phyloP scores from a whole-genome alignment of 2,888 invertebrate genomes.

The Tenodera sinensis region DNA sequence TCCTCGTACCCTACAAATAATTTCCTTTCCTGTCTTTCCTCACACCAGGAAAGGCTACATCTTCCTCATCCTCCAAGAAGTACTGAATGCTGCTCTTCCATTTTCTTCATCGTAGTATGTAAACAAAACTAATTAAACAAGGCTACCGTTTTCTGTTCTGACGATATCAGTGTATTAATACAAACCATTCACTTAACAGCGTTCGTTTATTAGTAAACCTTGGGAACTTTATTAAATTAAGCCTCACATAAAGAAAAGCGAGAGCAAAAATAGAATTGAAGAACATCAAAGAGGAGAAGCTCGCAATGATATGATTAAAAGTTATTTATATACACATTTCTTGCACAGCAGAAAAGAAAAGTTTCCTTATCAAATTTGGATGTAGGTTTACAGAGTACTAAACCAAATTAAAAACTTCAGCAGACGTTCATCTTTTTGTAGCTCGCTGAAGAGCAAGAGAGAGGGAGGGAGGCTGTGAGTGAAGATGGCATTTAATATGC shows the following conservation, averaged over 20 bases:
- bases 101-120: not conserved
- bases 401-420: not conserved
- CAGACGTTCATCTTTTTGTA: not conserved
- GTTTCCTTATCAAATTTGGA: not conserved
- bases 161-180: not conserved
- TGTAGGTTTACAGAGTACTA: not conserved
- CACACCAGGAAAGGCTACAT: too few species aligned
- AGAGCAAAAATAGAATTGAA: not conserved
- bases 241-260: not conserved
- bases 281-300: not conserved
- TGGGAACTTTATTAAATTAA: not conserved
- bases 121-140: not conserved
- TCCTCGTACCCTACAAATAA: too few species aligned
- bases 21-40: too few species aligned
- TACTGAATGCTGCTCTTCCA: not conserved
- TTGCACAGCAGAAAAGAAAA: not conserved
- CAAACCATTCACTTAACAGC: not conserved
- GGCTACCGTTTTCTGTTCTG: not conserved
- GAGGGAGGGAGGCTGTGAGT: not conserved
- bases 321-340: slow-evolving; percentile 6
- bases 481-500: not conserved
- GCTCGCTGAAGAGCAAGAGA: not conserved
- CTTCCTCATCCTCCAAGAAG: too few species aligned
- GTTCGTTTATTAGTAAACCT: not conserved
- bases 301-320: slow-evolving; percentile 1